Percentiles rank a stretch among this genome's conserved stretches.
Conservation (phyloP, 2,797 vertebrate species). For the Podargus strigoides region DNA sequence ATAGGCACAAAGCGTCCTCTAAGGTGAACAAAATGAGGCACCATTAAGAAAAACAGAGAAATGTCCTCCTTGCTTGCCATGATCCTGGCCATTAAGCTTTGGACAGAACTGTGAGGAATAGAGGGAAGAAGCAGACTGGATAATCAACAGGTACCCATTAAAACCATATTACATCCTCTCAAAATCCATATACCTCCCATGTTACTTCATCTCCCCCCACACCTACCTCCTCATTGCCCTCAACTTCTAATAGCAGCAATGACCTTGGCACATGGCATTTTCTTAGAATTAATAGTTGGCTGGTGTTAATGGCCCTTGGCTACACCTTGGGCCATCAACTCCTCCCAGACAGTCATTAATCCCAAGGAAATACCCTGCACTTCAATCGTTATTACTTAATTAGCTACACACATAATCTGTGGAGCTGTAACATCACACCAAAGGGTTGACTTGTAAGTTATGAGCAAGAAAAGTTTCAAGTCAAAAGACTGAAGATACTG, state of each 20-base stretch:
- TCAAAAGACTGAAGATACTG: neutral
- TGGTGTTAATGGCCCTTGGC: conserved; percentile 68
- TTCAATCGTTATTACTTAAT: conserved; percentile 63
- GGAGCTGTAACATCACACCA: conserved; percentile 25
- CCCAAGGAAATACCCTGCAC: conserved; percentile 60
- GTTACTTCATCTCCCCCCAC: neutral
- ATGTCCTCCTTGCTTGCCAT: neutral
- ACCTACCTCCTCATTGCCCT: conserved; percentile 4
- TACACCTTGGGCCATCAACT: conserved; percentile 71
- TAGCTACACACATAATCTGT: conserved; percentile 49
- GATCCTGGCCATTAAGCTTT: neutral
- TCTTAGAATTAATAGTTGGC: conserved; percentile 62
- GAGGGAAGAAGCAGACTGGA: neutral
- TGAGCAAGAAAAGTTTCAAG: neutral
- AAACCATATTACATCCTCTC: neutral
- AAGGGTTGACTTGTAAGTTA: conserved; percentile 16
- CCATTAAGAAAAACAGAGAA: conserved; percentile 10
- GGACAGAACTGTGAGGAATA: conserved; percentile 6
- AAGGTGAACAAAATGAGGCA: neutral
- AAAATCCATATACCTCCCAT: neutral
- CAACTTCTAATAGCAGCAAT: conserved; percentile 22
- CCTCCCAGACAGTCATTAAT: conserved; percentile 74
- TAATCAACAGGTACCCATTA: conserved; percentile 41
- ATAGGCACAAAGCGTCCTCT: neutral
- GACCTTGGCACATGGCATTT: conserved; percentile 57